Percentiles rank a stretch among this genome's conserved stretches.
Conservation (phyloP, 2,888 invertebrate genomes). For the Heliothis peltigera region DNA sequence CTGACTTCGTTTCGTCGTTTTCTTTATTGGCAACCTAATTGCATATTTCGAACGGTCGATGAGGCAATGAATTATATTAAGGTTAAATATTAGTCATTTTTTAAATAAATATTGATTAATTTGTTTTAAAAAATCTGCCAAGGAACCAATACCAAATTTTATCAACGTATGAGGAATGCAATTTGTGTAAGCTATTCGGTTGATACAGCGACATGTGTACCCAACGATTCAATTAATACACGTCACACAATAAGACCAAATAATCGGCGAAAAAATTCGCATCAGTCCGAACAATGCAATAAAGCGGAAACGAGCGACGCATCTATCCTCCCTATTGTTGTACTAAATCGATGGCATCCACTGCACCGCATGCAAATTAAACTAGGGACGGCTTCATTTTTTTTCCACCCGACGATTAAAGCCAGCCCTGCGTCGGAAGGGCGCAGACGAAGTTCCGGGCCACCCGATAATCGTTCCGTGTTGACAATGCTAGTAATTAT, state of each 20-base stretch:
- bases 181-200: not conserved
- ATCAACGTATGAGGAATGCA: not conserved
- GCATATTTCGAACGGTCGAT: conserved; percentile 48
- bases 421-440: conserved; percentile 58
- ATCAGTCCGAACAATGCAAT: conserved; percentile 51
- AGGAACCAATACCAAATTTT: not conserved
- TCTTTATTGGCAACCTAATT: conserved; percentile 57
- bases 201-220: not conserved
- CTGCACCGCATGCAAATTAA: conserved; percentile 75
- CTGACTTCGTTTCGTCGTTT: conserved; percentile 60
- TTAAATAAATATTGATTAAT: not conserved
- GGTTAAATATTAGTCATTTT: too few relatives aligned
- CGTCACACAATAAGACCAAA: conserved; percentile 27
- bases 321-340: conserved; percentile 68
- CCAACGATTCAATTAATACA: conserved; percentile 27
- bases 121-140: too few relatives aligned
- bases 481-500: conserved; percentile 77
- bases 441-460: conserved; percentile 62
- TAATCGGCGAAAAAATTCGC: conserved; percentile 49
- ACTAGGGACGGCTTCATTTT: conserved; percentile 69
- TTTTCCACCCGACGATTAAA: conserved; percentile 68
- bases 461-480: conserved; percentile 70
- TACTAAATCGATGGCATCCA: conserved; percentile 68
- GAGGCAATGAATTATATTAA: conserved; percentile 18
- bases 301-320: conserved; percentile 55